These are phyloP conservation scores for Delichon dasypus DNA, from an alignment of 2,797 vertebrate genomes.

Conservation along the genomic window DNA sequence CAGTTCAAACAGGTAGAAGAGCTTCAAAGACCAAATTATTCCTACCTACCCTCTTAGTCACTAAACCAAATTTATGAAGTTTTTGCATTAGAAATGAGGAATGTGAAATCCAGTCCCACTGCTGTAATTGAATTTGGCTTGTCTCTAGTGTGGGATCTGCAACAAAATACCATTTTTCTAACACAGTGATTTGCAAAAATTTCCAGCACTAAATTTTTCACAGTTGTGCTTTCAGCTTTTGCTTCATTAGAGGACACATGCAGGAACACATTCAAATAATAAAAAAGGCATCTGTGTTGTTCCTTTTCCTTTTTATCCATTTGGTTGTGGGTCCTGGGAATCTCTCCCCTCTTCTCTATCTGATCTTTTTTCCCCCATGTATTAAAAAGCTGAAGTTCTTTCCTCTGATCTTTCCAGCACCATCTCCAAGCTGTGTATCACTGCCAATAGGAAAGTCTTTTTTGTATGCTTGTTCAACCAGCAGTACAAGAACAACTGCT, in stretches of 20 bases:
- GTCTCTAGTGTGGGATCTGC: background rate
- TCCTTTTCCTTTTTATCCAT: background rate
- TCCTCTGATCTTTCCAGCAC: background rate
- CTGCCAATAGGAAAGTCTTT: background rate
- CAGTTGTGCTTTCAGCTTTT: background rate
- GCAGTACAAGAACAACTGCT: background rate
- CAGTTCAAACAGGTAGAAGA: background rate
- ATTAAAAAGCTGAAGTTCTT: background rate
- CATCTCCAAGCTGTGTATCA: background rate
- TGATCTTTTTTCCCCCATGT: accelerated
- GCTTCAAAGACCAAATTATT: background rate
- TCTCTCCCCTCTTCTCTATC: background rate
- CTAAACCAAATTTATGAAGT: background rate
- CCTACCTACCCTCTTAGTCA: background rate
- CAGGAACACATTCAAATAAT: background rate
- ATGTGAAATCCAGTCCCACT: background rate
- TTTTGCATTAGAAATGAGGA: background rate
- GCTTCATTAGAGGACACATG: background rate
- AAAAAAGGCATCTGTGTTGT: background rate
- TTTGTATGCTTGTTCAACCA: background rate
- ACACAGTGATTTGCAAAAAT: background rate
- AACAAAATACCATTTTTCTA: background rate
- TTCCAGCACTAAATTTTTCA: background rate
- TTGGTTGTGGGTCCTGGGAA: background rate
- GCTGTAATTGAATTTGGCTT: background rate